Evolutionary conservation across 2,113 vertebrate genomes (phyloP), one percentile per base, ranked within the genome.

Genomic region (Gymnobelideus leadbeateri): DNA sequence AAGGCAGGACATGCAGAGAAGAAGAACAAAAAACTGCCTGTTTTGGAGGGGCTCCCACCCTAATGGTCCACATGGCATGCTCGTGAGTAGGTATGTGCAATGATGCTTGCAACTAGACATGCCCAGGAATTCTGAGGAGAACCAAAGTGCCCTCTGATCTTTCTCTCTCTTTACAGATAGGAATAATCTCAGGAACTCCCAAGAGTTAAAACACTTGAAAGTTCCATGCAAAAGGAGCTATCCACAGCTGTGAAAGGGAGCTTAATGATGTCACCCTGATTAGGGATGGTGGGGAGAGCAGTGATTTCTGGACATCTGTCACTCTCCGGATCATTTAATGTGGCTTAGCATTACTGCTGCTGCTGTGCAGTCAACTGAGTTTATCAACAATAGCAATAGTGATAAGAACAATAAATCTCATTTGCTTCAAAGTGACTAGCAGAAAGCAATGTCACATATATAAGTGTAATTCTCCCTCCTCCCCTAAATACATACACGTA

Each of bases 321-420:
- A 93, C 89, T 90, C 61, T 68, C 25, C 91, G 0, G 31, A 89
- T 61, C 89, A 91, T 90, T 96, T 96, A 96, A 68, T 94, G 8
- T 2, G 43, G 47, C 26, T 77, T 95, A 95, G 10, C 12, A 43
- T 93, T 92, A 28, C 1, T 61, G 84, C 61, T 94, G 23, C 0
- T 21, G 43, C 94, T 46, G 49, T 94, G 51, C 43, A 52, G 2
- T n/a, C 84, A 91, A 43, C 50, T 91, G 57, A 91, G 23, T 77
- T 77, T n/a, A 3, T 47, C 37, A 77, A 77, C 68, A n/a, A 19
- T 6, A n/a, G 68, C 14, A 19, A 19, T 1, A 7, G 19, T 19
- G 25, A 19, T 61, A 61, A 37, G 37, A 43, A 84, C 37, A 43
- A 84, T 43, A 84, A 84, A 43, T 43, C n/a, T 84, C 8, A 84